phyloP scores from a whole-genome alignment of 1,140 invertebrate species.

The Pomacea maculata region DNA sequence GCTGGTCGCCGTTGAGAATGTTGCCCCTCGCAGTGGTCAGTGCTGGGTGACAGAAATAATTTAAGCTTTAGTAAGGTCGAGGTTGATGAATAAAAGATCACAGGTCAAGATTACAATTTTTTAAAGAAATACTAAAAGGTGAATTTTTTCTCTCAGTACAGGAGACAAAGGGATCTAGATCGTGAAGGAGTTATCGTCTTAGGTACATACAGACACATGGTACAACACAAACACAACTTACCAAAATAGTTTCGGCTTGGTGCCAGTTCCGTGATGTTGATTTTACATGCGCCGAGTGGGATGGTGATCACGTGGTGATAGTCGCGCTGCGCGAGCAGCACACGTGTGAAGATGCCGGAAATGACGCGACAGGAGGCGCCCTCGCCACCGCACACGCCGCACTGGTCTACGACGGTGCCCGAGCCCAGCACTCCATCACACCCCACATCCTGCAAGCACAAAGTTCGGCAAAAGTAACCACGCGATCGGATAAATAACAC shows the following conservation, averaged over 20 bases:
- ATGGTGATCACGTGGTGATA: constrained; percentile 88
- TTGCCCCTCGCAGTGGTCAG: background rate
- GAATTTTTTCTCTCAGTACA: too few relatives aligned
- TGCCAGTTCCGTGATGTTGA: constrained; percentile 88
- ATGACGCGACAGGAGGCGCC: constrained; percentile 87
- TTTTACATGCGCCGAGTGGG: constrained; percentile 85
- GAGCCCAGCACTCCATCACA: constrained; percentile 96
- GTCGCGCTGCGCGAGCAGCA: constrained; percentile 78
- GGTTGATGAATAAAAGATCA: too few relatives aligned
- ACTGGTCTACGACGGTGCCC: constrained; percentile 78
- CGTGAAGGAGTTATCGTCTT: background rate
- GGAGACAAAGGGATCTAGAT: too few relatives aligned
- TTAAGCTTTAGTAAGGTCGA: too few relatives aligned
- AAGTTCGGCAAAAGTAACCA: too few relatives aligned
- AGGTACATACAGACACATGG: background rate
- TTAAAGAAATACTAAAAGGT: too few relatives aligned
- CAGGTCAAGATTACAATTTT: too few relatives aligned
- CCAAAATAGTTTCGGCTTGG: constrained; percentile 88
- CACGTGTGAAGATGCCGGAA: constrained; percentile 82
- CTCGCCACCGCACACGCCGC: constrained; percentile 91
- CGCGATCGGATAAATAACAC: too few relatives aligned
- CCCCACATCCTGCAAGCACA: constrained; percentile 79
- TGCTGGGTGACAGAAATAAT: too few relatives aligned
- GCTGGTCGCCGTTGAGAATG: constrained; percentile 13
- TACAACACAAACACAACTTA: constrained; percentile 64